Evolutionary conservation across 2,797 vertebrate species (phyloP).

Genomic region (Pseudomugil tenellus): DNA sequence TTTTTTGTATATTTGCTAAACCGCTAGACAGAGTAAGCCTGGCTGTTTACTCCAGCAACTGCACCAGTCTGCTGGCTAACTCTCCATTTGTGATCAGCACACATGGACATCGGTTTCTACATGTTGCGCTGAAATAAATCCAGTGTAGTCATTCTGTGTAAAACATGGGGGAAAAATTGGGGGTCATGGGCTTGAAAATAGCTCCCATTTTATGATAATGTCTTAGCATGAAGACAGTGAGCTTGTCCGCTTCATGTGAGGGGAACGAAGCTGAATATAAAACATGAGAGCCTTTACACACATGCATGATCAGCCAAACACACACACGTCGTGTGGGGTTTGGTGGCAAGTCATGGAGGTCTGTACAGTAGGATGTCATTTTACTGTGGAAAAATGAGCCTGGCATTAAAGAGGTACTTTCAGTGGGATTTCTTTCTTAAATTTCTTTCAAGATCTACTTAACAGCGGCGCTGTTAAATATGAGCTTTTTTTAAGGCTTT

Average conservation of each 20-base stretch:
- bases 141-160: conserved; percentile 10
- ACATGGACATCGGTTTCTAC: not conserved
- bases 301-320: conserved; percentile 22
- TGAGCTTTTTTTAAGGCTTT: conserved; percentile 71
- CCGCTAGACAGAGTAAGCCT: conserved; percentile 3
- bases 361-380: conserved; percentile 72
- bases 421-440: conserved; percentile 62
- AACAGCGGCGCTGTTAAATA: conserved; percentile 72
- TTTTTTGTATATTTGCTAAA: conserved; percentile 20
- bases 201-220: conserved; percentile 15
- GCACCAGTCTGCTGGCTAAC: not conserved
- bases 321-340: conserved; percentile 66
- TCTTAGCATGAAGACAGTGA: conserved; percentile 23
- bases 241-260: conserved; percentile 31
- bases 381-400: conserved; percentile 72
- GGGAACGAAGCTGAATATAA: conserved; percentile 40
- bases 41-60: conserved; percentile 10
- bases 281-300: conserved; percentile 47
- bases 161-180: conserved; percentile 32
- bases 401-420: conserved; percentile 71
- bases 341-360: conserved; percentile 60
- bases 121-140: conserved; percentile 26
- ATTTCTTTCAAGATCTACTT: conserved; percentile 74
- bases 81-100: no score
- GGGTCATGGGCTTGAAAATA: conserved; percentile 34